Conservation (phyloP, 2,113 vertebrate genomes). For the Murina feae region DNA sequence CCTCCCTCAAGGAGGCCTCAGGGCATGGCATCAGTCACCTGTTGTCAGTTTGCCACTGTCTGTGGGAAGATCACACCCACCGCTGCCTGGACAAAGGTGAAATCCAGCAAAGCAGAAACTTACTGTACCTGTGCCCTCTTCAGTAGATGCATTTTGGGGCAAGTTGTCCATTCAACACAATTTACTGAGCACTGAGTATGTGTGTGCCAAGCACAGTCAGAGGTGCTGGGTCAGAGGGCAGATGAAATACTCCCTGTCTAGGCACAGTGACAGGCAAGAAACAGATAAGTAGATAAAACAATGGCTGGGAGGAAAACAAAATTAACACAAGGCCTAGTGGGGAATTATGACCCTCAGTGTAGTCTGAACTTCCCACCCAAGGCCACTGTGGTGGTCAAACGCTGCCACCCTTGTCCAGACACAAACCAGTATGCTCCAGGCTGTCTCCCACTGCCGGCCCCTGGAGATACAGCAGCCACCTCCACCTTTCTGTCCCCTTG, state of each 20-base stretch:
- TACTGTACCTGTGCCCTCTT: fast-evolving
- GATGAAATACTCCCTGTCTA: too few species aligned
- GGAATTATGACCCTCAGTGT: fast-evolving
- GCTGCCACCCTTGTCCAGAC: neutral
- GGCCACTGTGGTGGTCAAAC: neutral
- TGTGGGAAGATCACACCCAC: neutral
- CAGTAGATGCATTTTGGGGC: neutral
- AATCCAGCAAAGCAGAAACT: neutral
- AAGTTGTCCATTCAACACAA: fast-evolving
- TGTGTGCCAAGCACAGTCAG: neutral
- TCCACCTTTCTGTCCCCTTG: neutral
- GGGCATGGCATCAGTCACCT: neutral
- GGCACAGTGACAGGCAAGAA: neutral
- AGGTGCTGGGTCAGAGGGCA: too few species aligned
- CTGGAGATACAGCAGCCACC: too few species aligned
- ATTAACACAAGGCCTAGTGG: neutral
- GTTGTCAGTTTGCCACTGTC: neutral
- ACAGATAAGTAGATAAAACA: neutral
- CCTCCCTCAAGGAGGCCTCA: neutral
- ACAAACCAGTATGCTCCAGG: neutral
- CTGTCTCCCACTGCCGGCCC: too few species aligned
- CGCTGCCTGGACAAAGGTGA: neutral
- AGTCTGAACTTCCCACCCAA: neutral
- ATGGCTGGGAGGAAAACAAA: too few species aligned
- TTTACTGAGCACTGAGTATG: neutral